phyloP scores from a whole-genome alignment of 1,140 invertebrate genomes.

The Acyrthosiphon pisum region DNA sequence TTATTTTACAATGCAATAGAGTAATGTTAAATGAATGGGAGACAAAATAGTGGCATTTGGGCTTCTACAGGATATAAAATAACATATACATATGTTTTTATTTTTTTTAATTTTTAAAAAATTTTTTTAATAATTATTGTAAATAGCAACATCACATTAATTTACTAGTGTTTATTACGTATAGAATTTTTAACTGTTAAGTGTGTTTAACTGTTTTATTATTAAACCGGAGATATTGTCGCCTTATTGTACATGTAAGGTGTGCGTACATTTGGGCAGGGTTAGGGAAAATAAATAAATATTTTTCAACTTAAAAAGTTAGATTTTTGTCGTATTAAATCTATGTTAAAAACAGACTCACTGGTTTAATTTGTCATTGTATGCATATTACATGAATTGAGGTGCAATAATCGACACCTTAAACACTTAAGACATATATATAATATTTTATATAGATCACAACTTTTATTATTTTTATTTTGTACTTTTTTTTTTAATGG shows the following conservation, averaged over 20 bases:
- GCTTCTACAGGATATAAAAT: constrained; percentile 41
- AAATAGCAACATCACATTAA: constrained; percentile 58
- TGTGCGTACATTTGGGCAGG: constrained; percentile 27
- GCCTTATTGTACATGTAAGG: neutral
- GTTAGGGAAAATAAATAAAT: constrained; percentile 40
- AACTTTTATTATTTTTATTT: constrained; percentile 34
- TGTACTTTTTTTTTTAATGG: constrained; percentile 20
- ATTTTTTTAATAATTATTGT: constrained; percentile 29
- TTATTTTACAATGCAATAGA: neutral
- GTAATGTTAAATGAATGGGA: constrained; percentile 38
- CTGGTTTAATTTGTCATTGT: neutral
- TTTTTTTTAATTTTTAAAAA: neutral
- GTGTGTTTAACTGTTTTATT: constrained; percentile 55
- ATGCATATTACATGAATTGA: neutral
- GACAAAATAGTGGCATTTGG: constrained; percentile 40
- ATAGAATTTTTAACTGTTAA: constrained; percentile 54
- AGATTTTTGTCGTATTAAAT: neutral
- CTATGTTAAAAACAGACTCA: neutral
- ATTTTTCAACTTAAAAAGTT: constrained; percentile 31
- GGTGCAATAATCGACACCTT: constrained; percentile 35
- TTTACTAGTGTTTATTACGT: constrained; percentile 53
- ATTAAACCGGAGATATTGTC: constrained; percentile 34
- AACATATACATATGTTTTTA: constrained; percentile 23
- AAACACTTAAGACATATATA: constrained; percentile 1
- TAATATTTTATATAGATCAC: constrained; percentile 43